Evolutionary conservation across 2,888 invertebrate species (phyloP), one percentile per base, ranked within the genome.

Genomic region (Unio pictorum): DNA sequence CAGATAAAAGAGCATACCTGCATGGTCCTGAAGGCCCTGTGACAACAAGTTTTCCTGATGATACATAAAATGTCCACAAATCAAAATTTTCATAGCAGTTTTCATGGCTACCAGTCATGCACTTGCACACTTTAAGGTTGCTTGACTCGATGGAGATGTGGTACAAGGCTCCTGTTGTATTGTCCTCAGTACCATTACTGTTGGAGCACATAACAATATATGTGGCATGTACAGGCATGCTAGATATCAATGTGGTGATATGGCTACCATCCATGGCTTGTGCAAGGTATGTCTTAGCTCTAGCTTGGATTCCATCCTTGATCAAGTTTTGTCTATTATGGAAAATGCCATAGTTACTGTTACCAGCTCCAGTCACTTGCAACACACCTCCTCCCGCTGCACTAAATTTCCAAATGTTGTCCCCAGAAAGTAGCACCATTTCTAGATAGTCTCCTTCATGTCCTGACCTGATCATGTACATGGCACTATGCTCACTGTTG

Each of bases 1-100:
- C 84, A 15, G 82, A 75, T 28, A 86, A 61, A 11, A 81, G 64
- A 55, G 75, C 81, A 78, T 84, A 84, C 56, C 76, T 75, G 67
- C 83, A 84, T 11, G 83, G 84, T 3, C 84, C 84, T 11, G 66
- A 30, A 7, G 85, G 84, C 11, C 85, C 85, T 18, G n/a, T 73
- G 6, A 78, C 79, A 20, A 68, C 64, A 0, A 86, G 28, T 15
- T 68, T 72, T 20, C 71, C 69, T 30, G 67, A 58, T 2, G 61
- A 57, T 3, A 74, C 60, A 60, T 79, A 73, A 72, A 86, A 82
- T 20, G 57, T 76, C 84, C 84, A 86, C 18, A 82, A 66, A 63
- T 81, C 81, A 55, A 78, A 66, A 34, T 64, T 68, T 6, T 64
- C 18, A 63, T 80, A 81, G 6, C 69, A 66, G 15, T 71, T 64